Evolutionary conservation across 2,888 invertebrate species (phyloP), one percentile per base, ranked within the genome.

Genomic region (Tetanocera ferruginea): DNA sequence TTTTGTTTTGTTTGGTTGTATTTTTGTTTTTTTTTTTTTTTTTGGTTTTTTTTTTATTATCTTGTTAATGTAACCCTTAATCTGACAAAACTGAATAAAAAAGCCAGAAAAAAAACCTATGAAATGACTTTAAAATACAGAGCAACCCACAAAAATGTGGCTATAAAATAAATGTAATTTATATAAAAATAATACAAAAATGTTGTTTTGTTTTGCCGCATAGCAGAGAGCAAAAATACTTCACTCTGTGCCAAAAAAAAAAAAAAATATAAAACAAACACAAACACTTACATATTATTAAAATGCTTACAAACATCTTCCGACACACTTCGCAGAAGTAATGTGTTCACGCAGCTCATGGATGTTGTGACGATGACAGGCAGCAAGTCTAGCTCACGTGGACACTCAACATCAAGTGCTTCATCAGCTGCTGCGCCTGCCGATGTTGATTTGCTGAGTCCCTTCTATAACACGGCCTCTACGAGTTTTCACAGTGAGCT

Each of bases 401-500:
- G 67, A 19, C 67, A 43, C 19, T 43, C 49, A 9, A n/a, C 49
- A 11, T 67, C 67, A 11, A 60, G 60, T 31, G 28, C 28, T 60
- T 25, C 28, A 17, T n/a, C 64, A 43, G 49, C 23, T 3, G n/a
- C 17, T 8, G 31, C 34, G 3, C 0, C 64, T 17, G 43, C 43
- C 23, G 67, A 67, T 6, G 19, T 25, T 14, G 67, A 67, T 9
- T 25, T 19, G 43, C 43, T 67, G 67, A 43, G 67, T 17, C 43
- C 71, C 6, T 83, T 85, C 19, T 80, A 82, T 75, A 83, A 83
- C 37, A 83, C 84, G 19, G 78, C 80, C 19, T 80, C 81, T 75
- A 78, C 67, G 23, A 87, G 86, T 77, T 87, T 84, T 67, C 84
- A 85, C n/a, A 87, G 87, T 80, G 86, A 86, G 83, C 85, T 87